Conservation (phyloP, 2,888 invertebrate genomes). For the Thymelicus acteon region DNA sequence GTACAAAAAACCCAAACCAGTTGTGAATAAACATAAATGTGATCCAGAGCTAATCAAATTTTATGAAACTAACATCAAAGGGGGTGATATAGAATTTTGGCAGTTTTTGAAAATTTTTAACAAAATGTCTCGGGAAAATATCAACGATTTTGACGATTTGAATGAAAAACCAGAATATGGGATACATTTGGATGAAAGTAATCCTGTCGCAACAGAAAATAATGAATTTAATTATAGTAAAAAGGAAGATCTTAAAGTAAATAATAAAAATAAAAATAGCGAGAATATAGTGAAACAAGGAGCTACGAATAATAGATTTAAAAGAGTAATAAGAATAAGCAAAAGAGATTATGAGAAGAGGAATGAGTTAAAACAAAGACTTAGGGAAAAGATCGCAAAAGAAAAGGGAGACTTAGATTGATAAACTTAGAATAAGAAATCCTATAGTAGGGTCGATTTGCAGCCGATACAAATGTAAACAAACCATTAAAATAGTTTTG, state of each 20-base stretch:
- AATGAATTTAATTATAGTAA: conserved; percentile 6
- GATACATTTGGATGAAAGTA: conserved; percentile 46
- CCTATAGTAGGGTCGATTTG: too few species aligned
- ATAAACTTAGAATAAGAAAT: too few species aligned
- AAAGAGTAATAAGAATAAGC: conserved; percentile 52
- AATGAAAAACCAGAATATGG: conserved; percentile 62
- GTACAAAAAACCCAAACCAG: conserved; percentile 60
- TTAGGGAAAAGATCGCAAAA: conserved; percentile 44
- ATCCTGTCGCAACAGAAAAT: conserved; percentile 3
- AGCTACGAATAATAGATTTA: conserved; percentile 34
- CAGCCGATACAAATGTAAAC: too few species aligned
- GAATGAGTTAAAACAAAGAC: conserved; percentile 47
- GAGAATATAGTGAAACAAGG: background rate
- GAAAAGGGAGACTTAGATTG: too few species aligned
- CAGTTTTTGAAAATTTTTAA: conserved; percentile 76
- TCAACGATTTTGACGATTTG: conserved; percentile 65
- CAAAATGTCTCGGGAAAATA: conserved; percentile 64
- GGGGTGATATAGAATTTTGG: conserved; percentile 72
- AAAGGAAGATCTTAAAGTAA: conserved; percentile 12
- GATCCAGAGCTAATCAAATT: conserved; percentile 66
- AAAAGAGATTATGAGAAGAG: conserved; percentile 55
- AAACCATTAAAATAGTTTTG: too few species aligned
- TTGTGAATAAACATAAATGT: conserved; percentile 67
- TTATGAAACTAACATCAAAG: conserved; percentile 67
- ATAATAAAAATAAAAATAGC: background rate